These are phyloP conservation scores for Stictocephala bisonia DNA, from an alignment of 2,888 invertebrate species.

Conservation along the genomic window DNA sequence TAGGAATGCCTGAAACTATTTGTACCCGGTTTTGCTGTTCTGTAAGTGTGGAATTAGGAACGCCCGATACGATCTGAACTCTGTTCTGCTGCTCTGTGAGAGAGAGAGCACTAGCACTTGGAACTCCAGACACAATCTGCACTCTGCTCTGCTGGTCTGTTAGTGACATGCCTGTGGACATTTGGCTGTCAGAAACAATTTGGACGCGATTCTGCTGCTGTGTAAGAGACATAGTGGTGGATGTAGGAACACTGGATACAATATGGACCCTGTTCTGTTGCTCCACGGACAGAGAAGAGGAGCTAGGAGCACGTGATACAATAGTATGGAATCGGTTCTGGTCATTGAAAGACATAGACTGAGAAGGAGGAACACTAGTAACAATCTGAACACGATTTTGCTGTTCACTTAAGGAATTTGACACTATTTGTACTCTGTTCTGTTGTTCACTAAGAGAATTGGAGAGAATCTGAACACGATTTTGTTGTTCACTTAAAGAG, in stretches of 20 bases:
- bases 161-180: conserved; percentile 52
- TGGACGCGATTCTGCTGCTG: conserved; percentile 55
- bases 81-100: conserved; percentile 44
- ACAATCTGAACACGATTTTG: conserved; percentile 55
- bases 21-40: conserved; percentile 57
- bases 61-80: conserved; percentile 51
- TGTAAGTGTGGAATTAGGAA: conserved; percentile 52
- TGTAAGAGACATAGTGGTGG: conserved; percentile 52
- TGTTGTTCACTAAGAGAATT: conserved; percentile 51
- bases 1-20: conserved; percentile 54
- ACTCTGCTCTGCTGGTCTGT: conserved; percentile 55
- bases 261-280: conserved; percentile 52
- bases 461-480: conserved; percentile 50
- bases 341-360: conserved; percentile 50
- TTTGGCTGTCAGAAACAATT: conserved; percentile 53
- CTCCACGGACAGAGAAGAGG: conserved; percentile 41
- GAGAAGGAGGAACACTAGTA: conserved; percentile 49
- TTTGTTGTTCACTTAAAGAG: conserved; percentile 51
- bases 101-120: conserved; percentile 48
- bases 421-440: conserved; percentile 49
- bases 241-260: conserved; percentile 56
- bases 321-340: conserved; percentile 52
- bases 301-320: conserved; percentile 55
- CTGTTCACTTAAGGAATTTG: conserved; percentile 36
- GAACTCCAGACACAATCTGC: conserved; percentile 44